phyloP scores from a whole-genome alignment of 1,140 invertebrate genomes.

The Aradophagus sp. region DNA sequence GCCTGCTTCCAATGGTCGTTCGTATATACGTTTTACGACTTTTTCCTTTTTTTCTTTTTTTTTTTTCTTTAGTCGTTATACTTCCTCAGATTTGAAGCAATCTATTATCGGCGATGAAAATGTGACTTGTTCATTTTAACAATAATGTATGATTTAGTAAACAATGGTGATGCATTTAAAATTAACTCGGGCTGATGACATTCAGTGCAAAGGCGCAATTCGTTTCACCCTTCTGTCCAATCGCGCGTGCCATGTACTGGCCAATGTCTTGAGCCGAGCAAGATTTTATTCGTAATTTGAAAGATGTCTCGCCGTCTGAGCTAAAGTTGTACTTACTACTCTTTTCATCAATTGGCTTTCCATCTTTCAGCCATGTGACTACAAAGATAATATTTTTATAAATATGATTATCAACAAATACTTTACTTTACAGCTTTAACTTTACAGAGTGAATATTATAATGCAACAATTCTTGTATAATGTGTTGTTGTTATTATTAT shows the following conservation, averaged over 20 bases:
- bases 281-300: constrained; percentile 84
- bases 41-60: constrained; percentile 3
- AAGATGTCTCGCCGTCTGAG: constrained; percentile 84
- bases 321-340: constrained; percentile 87
- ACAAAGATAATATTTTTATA: too few relatives aligned
- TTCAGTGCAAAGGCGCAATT: constrained; percentile 91
- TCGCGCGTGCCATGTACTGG: constrained; percentile 91
- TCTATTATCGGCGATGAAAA: constrained; percentile 34
- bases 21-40: too few relatives aligned
- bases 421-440: background rate
- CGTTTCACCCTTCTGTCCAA: constrained; percentile 87
- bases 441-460: too few relatives aligned
- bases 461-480: too few relatives aligned
- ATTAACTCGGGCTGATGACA: constrained; percentile 76
- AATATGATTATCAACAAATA: too few relatives aligned
- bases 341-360: constrained; percentile 85
- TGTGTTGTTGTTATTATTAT: too few relatives aligned
- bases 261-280: constrained; percentile 88
- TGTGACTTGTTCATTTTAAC: constrained; percentile 33
- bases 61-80: constrained; percentile 27
- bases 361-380: constrained; percentile 92
- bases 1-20: constrained; percentile 56
- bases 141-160: constrained; percentile 32
- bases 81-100: constrained; percentile 19
- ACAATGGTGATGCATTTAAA: constrained; percentile 41